Base-by-base conservation (phyloP, 2,888 invertebrate genomes). In the Drosophila pseudotalamancana region DNA sequence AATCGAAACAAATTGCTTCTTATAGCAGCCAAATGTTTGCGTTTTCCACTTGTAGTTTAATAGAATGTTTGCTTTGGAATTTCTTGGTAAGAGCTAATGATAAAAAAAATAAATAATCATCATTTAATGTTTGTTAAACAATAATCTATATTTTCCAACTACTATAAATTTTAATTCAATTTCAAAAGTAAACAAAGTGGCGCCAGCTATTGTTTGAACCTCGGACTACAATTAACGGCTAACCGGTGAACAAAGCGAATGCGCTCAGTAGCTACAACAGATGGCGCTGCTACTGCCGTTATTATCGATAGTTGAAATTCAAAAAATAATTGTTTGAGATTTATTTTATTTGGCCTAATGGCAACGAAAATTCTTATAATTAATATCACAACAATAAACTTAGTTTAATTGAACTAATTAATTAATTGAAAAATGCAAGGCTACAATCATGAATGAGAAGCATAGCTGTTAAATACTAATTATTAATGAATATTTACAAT, bases 401-500 rank as follows among this genome's bases (percentile, higher is more conserved):
- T 73, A 68, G 18, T 8, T 25, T 60, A 60, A 51, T 29, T 18
- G 39, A 45, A 16, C 61, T 66, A 62, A n/a, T n/a, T n/a, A n/a
- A n/a, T n/a, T n/a, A n/a, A n/a, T n/a, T 43, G 54, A 11, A 16
- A 55, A 74, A 49, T 65, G 74, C 65, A 55, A 53, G 6, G 42
- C 37, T 55, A 55, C 29, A 51, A 51, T 34, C 39, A 42, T 21
- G 12, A n/a, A 55, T 39, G 31, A 54, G 16, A 46, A 23, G 23
- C 43, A 12, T 32, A 0, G 21, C n/a, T 42, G 4, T 18, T 63
- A 39, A 56, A 25, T 31, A n/a, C 45, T 57, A 45, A 31, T 34
- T 14, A 37, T 12, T 32, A n/a, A n/a, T n/a, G n/a, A n/a, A n/a
- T 42, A 29, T 35, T 66, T 88, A 90, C 45, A 90, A 79, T 77